Percentiles rank a stretch among this genome's conserved stretches.
Evolutionary conservation across 2,113 vertebrate genomes (phyloP).

Genomic region (Thinocorus orbignyianus): DNA sequence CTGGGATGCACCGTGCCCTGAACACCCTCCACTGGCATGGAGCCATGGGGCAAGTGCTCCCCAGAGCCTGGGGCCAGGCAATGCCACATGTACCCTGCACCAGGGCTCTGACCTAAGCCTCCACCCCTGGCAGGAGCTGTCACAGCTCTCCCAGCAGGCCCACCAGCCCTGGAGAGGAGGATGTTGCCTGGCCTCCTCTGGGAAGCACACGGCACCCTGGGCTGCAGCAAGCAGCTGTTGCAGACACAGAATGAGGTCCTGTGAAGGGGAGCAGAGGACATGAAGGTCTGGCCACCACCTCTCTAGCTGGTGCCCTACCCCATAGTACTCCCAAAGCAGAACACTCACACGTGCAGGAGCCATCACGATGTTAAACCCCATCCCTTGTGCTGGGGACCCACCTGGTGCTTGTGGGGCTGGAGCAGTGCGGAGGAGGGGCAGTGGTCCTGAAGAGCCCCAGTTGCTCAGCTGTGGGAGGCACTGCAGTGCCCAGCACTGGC

Average conservation of each 20-base stretch:
- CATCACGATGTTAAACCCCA: rapidly evolving
- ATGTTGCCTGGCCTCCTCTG: rapidly evolving
- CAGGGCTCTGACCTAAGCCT: background rate
- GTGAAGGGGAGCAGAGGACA: background rate
- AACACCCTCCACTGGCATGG: background rate
- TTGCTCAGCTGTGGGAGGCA: background rate
- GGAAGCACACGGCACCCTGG: rapidly evolving
- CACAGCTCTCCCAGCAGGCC: background rate
- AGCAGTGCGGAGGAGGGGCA: background rate
- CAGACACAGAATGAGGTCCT: background rate
- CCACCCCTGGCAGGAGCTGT: background rate
- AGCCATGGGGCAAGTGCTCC: rapidly evolving
- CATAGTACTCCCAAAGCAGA: background rate
- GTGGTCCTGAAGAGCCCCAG: background rate
- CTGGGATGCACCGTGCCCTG: rapidly evolving
- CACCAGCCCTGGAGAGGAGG: rapidly evolving
- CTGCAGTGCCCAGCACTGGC: background rate
- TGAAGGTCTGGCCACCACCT: background rate
- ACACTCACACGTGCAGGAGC: rapidly evolving
- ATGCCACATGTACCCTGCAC: rapidly evolving
- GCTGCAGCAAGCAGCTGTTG: background rate
- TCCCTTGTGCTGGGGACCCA: background rate
- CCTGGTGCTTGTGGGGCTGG: background rate
- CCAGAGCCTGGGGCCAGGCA: rapidly evolving
- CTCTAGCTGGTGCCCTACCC: background rate